Conservation (phyloP, 2,888 invertebrate genomes). For the Pantelozetes paolii region DNA sequence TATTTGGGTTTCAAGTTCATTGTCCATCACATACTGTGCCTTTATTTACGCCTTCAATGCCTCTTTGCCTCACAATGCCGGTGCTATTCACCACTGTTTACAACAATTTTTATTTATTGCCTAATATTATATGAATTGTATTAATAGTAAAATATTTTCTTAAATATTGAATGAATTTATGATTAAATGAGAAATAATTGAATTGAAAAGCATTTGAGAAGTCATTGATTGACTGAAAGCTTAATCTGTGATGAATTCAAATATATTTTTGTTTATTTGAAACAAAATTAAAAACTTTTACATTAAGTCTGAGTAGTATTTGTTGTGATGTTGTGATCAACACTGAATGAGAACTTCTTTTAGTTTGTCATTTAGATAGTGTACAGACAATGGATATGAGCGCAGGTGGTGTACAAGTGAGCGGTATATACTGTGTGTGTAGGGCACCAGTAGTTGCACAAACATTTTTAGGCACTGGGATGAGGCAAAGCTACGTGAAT, state of each 20-base stretch:
- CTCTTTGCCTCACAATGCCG: neutral
- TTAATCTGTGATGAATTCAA: too few relatives aligned
- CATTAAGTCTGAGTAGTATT: too few relatives aligned
- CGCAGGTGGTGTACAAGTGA: constrained; percentile 28
- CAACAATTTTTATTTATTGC: too few relatives aligned
- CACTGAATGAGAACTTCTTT: neutral
- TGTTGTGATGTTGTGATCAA: neutral
- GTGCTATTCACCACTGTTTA: neutral
- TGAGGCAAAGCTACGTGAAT: neutral
- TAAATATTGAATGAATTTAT: too few relatives aligned
- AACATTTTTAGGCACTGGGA: constrained; percentile 9
- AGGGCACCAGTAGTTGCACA: neutral
- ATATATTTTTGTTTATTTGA: too few relatives aligned
- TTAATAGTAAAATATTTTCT: too few relatives aligned
- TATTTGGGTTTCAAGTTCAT: constrained; percentile 13
- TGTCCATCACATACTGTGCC: neutral
- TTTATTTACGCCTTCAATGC: constrained; percentile 16
- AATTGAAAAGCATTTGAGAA: too few relatives aligned
- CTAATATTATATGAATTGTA: too few relatives aligned
- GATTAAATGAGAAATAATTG: too few relatives aligned
- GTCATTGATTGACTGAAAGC: too few relatives aligned
- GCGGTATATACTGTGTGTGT: neutral
- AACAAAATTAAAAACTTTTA: too few relatives aligned
- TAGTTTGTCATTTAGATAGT: neutral
- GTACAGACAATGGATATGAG: neutral